Conservation (phyloP, 2,113 vertebrate species). For the Climacteris rufus region DNA sequence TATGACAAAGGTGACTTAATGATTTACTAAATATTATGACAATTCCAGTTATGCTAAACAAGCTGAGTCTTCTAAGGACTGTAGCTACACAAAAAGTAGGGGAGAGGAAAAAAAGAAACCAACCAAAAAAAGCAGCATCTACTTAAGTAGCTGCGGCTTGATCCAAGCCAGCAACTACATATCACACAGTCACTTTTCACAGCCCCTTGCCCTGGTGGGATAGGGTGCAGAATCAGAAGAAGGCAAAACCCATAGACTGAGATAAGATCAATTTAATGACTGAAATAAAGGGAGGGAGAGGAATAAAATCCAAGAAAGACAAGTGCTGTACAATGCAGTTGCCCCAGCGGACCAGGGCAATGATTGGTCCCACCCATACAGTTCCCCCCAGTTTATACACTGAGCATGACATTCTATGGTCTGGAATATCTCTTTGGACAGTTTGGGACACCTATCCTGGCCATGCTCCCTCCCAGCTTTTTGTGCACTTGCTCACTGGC, state of each 20-base stretch:
- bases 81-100: not conserved
- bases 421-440: not conserved
- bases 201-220: not conserved
- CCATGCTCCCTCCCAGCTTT: not conserved
- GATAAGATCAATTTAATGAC: not conserved
- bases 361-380: not conserved
- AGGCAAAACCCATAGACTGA: not conserved
- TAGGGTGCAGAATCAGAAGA: not conserved
- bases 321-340: not conserved
- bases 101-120: no score
- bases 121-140: not conserved
- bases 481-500: not conserved
- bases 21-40: constrained; percentile 7
- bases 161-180: not conserved
- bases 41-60: not conserved
- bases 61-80: not conserved
- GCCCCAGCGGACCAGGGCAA: not conserved
- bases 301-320: not conserved
- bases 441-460: not conserved
- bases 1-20: not conserved
- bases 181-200: not conserved
- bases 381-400: no score
- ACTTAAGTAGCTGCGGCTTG: not conserved
- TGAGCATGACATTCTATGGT: not conserved
- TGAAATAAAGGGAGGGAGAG: not conserved